Evolutionary conservation across 2,797 vertebrate genomes (phyloP), one percentile per base, ranked within the genome.

Genomic region (Erithacus rubecula): DNA sequence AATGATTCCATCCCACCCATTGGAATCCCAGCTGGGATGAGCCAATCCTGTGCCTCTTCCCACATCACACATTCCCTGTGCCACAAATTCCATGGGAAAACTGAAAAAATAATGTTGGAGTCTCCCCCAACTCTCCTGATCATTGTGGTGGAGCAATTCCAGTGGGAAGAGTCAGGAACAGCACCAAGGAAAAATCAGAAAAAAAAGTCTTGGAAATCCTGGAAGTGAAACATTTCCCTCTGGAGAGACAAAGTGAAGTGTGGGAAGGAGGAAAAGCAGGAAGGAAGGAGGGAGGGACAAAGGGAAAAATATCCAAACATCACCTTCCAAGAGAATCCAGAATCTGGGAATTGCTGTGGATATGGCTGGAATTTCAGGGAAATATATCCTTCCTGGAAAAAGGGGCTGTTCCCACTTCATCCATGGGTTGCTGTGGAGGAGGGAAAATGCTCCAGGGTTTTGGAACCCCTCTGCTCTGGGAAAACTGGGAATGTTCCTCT

Each of bases 21-120:
- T 24, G n/a, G 7, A 34, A 56, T 56, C 22, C 55, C n/a, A 24
- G n/a, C n/a, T 34, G 55, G 55, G 8, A 34, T 56, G 22, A 34
- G n/a, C 55, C 14, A 56, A 11, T 56, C 55, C 14, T 2, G 1
- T 15, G 9, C 22, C 22, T 34, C n/a, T 56, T 56, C n/a, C 22
- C 10, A 11, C 10, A 56, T 56, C n/a, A 5, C 22, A 16, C 55
- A 34, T 34, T 34, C n/a, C n/a, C 22, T 24, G 15, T 24, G 22
- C n/a, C 55, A 24, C n/a, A 16, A 34, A 56, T 34, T 9, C 55
- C 22, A 7, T 24, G n/a, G 55, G n/a, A 56, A 56, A 56, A 24
- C n/a, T 8, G 22, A 22, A 11, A 56, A 56, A 34, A 24, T 34
- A 1, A 34, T 1, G 1, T 15, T 24, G 55, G n/a, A 56, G n/a